These are phyloP conservation scores for Microctenopoma lineatum DNA, from an alignment of 2,797 vertebrate genomes.

Conservation along the genomic window DNA sequence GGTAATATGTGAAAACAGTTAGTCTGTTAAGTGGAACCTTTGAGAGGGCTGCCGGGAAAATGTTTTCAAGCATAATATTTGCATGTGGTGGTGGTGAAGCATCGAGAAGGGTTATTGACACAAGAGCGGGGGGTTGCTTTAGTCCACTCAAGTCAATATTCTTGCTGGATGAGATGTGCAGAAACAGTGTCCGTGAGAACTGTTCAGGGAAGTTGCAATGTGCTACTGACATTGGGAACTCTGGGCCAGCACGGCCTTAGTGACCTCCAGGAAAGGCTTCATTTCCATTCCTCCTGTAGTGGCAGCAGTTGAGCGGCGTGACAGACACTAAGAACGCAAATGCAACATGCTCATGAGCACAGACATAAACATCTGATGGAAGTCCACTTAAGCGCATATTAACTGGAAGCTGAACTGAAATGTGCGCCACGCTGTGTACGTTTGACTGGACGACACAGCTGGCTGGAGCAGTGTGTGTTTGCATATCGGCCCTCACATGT, in stretches of 20 bases:
- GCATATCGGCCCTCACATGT: conserved; percentile 1
- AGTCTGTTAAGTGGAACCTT: conserved; percentile 49
- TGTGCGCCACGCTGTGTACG: conserved; percentile 10
- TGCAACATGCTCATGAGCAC: conserved; percentile 1
- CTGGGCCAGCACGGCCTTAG: conserved; percentile 49
- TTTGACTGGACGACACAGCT: conserved; percentile 8
- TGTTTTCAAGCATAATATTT: conserved; percentile 77
- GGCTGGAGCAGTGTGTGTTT: conserved; percentile 26
- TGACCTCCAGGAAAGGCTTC: conserved; percentile 50
- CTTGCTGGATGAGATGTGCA: conserved; percentile 61
- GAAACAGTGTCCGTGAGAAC: conserved; percentile 43
- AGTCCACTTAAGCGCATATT: conserved; percentile 16
- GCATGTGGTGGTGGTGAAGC: conserved; percentile 54
- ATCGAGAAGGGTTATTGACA: conserved; percentile 65
- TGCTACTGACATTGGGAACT: conserved; percentile 44
- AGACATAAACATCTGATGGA: conserved; percentile 38
- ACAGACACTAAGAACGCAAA: conserved; percentile 26
- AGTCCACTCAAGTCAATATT: conserved; percentile 60
- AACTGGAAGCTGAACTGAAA: conserved; percentile 37
- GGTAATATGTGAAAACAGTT: conserved; percentile 70
- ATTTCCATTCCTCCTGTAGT: conserved; percentile 49
- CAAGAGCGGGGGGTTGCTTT: conserved; percentile 41
- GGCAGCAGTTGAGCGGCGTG: conserved; percentile 25
- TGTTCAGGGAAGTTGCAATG: conserved; percentile 37
- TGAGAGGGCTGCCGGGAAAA: conserved; percentile 58